phyloP scores from a whole-genome alignment of 2,888 invertebrate species.

The Aphrophora alni region DNA sequence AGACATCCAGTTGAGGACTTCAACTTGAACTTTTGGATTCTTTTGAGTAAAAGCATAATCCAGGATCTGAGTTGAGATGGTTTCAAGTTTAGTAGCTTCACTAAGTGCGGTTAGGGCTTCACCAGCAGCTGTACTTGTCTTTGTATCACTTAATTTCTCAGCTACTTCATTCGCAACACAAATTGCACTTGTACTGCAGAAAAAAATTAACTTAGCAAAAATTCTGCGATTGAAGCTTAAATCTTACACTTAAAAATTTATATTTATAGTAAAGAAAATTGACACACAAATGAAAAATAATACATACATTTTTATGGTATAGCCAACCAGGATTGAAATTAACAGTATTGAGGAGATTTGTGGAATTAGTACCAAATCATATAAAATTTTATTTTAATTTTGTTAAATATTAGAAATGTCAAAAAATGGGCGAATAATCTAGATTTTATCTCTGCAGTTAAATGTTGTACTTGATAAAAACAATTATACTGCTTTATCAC shows the following conservation, averaged over 20 bases:
- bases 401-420: no score
- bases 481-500: no score
- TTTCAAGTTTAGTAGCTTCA: conserved; percentile 78
- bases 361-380: no score
- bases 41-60: conserved; percentile 82
- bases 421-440: no score
- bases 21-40: conserved; percentile 90
- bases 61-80: conserved; percentile 73
- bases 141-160: conserved; percentile 84
- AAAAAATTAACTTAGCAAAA: background rate
- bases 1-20: conserved; percentile 81
- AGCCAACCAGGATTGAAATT: background rate
- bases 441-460: no score
- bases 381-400: no score
- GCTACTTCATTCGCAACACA: conserved; percentile 79
- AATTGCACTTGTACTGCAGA: conserved; percentile 71
- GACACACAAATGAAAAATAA: background rate
- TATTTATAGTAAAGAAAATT: conserved; percentile 24
- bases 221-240: background rate
- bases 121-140: conserved; percentile 68
- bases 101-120: conserved; percentile 78
- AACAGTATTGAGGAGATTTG: no score
- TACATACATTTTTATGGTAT: no score
- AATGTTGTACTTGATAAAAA: no score
- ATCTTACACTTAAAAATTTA: background rate